These are phyloP conservation scores for Callyntrura sp. DNA, from an alignment of 2,888 invertebrate species.

Conservation along the genomic window DNA sequence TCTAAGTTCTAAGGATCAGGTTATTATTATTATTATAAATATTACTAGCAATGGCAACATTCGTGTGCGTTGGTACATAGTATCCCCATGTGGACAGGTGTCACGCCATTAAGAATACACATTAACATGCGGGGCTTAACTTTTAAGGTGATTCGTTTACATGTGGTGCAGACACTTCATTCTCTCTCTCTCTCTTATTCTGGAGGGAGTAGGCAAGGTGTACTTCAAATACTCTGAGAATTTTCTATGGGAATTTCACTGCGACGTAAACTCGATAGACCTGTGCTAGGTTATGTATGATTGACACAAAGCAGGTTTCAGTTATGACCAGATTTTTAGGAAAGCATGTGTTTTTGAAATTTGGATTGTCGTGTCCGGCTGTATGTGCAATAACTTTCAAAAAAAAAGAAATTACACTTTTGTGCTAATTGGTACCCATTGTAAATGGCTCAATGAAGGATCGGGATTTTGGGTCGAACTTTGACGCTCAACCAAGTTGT, in stretches of 20 bases:
- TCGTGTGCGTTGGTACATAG: no score
- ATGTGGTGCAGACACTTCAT: not conserved
- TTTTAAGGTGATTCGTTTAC: not conserved
- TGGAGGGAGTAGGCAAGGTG: not conserved
- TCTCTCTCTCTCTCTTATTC: not conserved
- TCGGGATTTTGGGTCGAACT: no score
- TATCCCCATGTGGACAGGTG: not conserved
- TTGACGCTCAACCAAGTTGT: no score
- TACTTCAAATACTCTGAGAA: conserved; percentile 53
- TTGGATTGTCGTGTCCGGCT: not conserved
- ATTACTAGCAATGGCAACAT: not conserved
- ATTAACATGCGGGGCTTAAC: not conserved
- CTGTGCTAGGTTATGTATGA: conserved; percentile 48
- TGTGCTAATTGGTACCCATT: no score
- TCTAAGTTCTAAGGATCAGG: not conserved
- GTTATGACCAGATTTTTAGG: not conserved
- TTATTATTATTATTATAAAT: conserved; percentile 9
- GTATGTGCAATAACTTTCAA: no score
- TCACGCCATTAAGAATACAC: not conserved
- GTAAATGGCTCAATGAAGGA: no score
- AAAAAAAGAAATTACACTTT: no score
- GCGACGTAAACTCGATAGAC: conserved; percentile 55
- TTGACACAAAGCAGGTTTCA: not conserved
- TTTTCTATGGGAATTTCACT: conserved; percentile 60
- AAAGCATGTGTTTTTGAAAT: not conserved